phyloP scores from a whole-genome alignment of 1,140 invertebrate species.

The Wiebesia pumilae region DNA sequence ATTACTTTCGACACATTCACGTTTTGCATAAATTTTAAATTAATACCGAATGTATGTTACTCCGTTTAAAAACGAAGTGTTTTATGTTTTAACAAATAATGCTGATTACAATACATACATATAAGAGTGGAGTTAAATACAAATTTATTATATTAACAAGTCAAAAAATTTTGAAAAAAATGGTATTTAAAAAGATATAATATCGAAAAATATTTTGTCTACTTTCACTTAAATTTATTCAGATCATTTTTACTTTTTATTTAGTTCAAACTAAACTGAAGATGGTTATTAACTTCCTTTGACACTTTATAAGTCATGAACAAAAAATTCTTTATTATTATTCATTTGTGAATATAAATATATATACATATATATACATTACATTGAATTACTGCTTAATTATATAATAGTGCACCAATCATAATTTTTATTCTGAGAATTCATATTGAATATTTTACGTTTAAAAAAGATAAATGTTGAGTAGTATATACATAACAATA shows the following conservation, averaged over 20 bases:
- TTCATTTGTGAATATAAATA: neutral
- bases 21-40: constrained; percentile 8
- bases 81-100: neutral
- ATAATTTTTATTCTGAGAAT: neutral
- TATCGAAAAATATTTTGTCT: neutral
- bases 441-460: no score
- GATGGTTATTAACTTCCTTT: neutral
- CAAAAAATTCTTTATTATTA: neutral
- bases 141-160: neutral
- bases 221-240: neutral
- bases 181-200: neutral
- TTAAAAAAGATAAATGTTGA: no score
- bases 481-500: neutral
- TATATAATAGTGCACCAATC: no score
- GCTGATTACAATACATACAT: neutral
- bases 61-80: neutral
- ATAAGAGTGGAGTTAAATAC: neutral
- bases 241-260: neutral
- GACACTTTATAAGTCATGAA: neutral
- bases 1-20: neutral
- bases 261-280: neutral
- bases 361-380: neutral
- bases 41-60: neutral
- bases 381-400: no score
- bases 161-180: neutral